Conservation (phyloP, 2,113 vertebrate species). For the Melanostigma gelatinosum region DNA sequence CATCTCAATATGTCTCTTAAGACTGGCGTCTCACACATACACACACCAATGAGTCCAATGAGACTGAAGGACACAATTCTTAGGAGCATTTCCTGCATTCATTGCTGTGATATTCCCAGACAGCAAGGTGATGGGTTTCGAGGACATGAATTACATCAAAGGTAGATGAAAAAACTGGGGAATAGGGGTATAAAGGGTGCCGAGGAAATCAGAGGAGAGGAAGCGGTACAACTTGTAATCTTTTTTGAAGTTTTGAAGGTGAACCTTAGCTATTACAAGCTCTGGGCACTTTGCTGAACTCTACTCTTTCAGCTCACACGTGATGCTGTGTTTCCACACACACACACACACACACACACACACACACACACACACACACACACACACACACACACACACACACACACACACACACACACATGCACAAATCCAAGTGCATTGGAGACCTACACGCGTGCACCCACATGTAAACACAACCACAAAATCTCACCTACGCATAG, state of each 20-base stretch:
- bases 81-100: slow-evolving; percentile 32
- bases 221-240: slow-evolving; percentile 42
- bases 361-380: not conserved
- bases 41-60: slow-evolving; percentile 4
- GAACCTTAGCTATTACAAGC: slow-evolving; percentile 55
- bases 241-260: slow-evolving; percentile 71
- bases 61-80: slow-evolving; percentile 33
- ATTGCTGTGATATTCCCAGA: slow-evolving; percentile 41
- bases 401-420: not conserved
- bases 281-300: slow-evolving; percentile 46
- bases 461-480: not conserved
- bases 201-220: slow-evolving; percentile 35
- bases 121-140: slow-evolving; percentile 47
- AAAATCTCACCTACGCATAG: not conserved
- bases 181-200: slow-evolving; percentile 31
- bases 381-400: not conserved
- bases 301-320: slow-evolving; percentile 29
- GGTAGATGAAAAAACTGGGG: slow-evolving; percentile 32
- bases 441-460: not conserved
- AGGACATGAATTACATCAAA: slow-evolving; percentile 60
- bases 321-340: not conserved
- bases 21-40: slow-evolving; percentile 3
- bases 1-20: slow-evolving; percentile 20
- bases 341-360: not conserved
- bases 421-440: slow-evolving; percentile 4